Evolutionary conservation across 2,888 invertebrate species (phyloP).

Genomic region (Tupiocoris notatus): DNA sequence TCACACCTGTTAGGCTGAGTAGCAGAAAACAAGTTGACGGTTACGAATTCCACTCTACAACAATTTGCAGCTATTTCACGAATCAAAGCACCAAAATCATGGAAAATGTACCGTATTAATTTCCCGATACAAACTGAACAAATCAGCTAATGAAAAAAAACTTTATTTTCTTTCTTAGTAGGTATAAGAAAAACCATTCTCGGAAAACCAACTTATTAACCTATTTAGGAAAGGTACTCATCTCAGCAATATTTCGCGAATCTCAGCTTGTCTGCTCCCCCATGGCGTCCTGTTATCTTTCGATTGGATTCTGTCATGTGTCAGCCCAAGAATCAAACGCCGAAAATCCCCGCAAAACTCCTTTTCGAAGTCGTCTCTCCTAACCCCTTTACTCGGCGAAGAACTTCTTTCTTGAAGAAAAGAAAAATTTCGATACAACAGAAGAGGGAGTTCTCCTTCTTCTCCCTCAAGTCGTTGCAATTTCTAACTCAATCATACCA

Average conservation of each 20-base stretch:
- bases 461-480: neutral
- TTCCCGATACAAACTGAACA: no score
- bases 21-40: no score
- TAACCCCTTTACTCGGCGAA: conserved; percentile 20
- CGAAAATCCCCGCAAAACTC: conserved; percentile 27
- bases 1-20: no score
- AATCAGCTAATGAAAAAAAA: no score
- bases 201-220: no score
- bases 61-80: no score
- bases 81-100: no score
- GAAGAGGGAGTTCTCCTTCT: conserved; percentile 13
- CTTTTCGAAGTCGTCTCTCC: conserved; percentile 15
- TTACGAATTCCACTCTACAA: no score
- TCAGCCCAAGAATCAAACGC: conserved; percentile 42
- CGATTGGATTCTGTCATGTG: conserved; percentile 43
- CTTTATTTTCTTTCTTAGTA: no score
- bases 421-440: conserved; percentile 36
- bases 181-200: no score
- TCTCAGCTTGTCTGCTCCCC: neutral
- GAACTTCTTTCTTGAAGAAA: conserved; percentile 21
- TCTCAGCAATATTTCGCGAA: neutral
- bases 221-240: no score
- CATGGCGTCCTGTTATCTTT: conserved; percentile 14
- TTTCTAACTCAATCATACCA: conserved; percentile 38
- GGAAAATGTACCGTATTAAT: no score